A percentile compares a stretch with the other conserved stretches of the same genome.
Conservation (phyloP, 2,113 vertebrate genomes). For the Stomatorhinus ivindoensis region DNA sequence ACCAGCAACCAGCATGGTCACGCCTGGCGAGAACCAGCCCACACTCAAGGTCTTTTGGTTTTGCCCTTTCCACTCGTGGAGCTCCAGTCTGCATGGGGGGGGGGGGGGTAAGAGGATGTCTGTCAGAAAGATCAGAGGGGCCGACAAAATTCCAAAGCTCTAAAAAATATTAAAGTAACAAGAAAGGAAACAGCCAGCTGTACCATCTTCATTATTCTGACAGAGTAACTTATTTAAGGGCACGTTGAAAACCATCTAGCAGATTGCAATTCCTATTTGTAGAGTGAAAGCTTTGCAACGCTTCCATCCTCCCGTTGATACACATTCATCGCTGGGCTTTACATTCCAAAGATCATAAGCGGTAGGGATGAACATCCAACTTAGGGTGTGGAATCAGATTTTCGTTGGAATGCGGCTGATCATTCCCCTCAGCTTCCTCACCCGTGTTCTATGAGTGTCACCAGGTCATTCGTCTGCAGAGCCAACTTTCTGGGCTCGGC, state of each 20-base stretch:
- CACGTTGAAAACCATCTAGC: background rate
- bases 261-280: background rate
- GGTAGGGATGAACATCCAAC: background rate
- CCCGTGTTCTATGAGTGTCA: conserved; percentile 74
- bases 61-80: conserved; percentile 75
- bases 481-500: conserved; percentile 63
- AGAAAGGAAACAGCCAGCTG: background rate
- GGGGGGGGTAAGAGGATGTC: background rate
- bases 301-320: background rate
- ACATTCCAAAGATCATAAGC: background rate
- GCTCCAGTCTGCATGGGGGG: conserved; percentile 53
- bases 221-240: background rate
- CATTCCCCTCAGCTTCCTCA: conserved; percentile 34
- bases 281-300: background rate
- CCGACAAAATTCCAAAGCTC: background rate
- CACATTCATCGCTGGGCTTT: background rate
- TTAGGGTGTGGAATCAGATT: conserved; percentile 12
- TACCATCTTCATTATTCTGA: background rate
- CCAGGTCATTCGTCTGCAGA: conserved; percentile 58
- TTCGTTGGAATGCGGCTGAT: conserved; percentile 29
- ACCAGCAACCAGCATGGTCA: conserved; percentile 25
- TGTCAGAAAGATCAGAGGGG: background rate
- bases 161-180: background rate
- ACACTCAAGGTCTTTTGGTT: conserved; percentile 65
- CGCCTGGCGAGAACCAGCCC: conserved; percentile 65